phyloP scores from a whole-genome alignment of 1,140 invertebrate genomes.

The Rhagoletis pomonella region DNA sequence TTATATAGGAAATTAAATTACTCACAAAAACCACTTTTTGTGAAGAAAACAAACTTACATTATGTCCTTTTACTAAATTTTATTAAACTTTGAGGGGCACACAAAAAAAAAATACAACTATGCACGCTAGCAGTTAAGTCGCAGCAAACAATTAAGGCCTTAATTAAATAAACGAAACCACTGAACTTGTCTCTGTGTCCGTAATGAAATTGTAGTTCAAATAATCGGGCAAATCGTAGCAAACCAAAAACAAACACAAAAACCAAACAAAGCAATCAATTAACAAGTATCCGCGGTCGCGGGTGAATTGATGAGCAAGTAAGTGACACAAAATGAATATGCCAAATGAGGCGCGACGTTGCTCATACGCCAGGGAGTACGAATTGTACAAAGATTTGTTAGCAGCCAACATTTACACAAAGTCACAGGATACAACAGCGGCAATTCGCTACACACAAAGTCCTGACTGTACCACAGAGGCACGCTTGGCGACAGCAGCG shows the following conservation, averaged over 20 bases:
- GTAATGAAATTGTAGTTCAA: background rate
- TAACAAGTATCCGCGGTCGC: too few relatives aligned
- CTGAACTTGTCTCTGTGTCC: background rate
- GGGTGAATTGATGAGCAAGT: background rate
- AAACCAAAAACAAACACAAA: too few relatives aligned
- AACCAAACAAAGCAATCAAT: background rate
- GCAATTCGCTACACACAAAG: constrained; percentile 22
- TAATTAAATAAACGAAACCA: constrained; percentile 2
- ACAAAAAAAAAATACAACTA: background rate
- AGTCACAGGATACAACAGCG: background rate
- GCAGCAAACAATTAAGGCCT: constrained; percentile 7
- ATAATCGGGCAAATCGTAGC: background rate
- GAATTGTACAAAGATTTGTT: background rate
- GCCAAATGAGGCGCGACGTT: constrained; percentile 31
- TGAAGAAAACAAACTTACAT: too few relatives aligned
- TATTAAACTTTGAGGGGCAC: too few relatives aligned
- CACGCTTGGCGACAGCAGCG: background rate
- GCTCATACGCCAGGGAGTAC: constrained; percentile 22
- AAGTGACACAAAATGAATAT: constrained; percentile 20
- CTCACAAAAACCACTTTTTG: too few relatives aligned
- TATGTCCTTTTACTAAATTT: too few relatives aligned
- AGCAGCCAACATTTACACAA: constrained; percentile 3
- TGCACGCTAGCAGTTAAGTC: background rate
- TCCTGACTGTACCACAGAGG: background rate
- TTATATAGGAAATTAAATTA: too few relatives aligned